phyloP scores from a whole-genome alignment of 2,797 vertebrate genomes.

The Mycteria americana region DNA sequence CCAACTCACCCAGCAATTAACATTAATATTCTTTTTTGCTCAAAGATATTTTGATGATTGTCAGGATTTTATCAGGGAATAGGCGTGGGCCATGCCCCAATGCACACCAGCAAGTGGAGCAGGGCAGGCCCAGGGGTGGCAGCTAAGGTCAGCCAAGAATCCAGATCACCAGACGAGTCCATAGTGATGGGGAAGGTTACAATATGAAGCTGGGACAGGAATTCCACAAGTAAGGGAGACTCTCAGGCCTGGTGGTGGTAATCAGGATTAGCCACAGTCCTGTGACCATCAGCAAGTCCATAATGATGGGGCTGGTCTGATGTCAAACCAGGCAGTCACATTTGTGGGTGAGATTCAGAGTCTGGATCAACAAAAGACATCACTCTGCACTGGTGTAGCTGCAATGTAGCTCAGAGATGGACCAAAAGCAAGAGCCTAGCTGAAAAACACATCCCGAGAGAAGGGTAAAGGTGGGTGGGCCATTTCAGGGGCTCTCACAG shows the following conservation, averaged over 20 bases:
- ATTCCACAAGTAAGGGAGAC: neutral
- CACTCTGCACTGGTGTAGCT: neutral
- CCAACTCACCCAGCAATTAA: neutral
- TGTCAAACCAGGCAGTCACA: neutral
- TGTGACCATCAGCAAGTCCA: neutral
- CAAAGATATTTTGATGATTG: neutral
- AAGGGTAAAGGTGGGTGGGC: neutral
- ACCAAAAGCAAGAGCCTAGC: neutral
- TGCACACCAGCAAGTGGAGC: rapidly evolving
- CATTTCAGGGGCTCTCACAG: neutral
- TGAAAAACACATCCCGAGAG: neutral
- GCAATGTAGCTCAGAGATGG: neutral
- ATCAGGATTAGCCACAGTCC: neutral
- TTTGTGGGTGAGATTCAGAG: neutral
- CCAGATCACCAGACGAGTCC: neutral
- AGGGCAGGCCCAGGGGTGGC: neutral
- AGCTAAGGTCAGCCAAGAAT: neutral
- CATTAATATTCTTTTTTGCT: neutral
- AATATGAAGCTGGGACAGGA: neutral
- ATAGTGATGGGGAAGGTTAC: neutral
- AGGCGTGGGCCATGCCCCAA: neutral
- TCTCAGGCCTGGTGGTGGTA: neutral
- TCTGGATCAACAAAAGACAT: neutral
- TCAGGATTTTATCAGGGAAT: neutral
- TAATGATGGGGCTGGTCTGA: neutral